Conservation (phyloP, 2,113 vertebrate genomes). For the Crotophaga sulcirostris region DNA sequence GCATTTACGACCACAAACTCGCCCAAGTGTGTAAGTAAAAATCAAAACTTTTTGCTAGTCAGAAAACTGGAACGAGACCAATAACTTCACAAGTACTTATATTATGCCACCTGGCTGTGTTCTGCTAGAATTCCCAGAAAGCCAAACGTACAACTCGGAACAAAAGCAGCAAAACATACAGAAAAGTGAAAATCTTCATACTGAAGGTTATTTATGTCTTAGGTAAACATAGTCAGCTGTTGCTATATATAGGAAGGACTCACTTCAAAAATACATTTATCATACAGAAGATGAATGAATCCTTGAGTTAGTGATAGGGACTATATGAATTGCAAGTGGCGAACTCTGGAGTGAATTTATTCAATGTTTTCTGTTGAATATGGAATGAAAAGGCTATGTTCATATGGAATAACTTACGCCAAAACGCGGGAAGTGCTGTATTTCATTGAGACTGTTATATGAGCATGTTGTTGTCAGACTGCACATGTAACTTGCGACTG, state of each 20-base stretch:
- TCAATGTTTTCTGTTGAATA: background rate
- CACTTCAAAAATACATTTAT: background rate
- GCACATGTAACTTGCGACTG: background rate
- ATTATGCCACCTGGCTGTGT: background rate
- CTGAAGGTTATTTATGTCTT: background rate
- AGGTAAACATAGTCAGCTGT: background rate
- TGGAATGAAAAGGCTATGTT: slow-evolving; percentile 2
- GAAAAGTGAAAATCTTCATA: background rate
- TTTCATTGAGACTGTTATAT: slow-evolving; percentile 3
- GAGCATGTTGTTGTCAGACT: slow-evolving; percentile 9
- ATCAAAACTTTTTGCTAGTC: background rate
- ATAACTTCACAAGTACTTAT: background rate
- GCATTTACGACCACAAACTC: slow-evolving; percentile 80
- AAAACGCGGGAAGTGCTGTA: background rate
- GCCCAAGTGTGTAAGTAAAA: slow-evolving; percentile 94
- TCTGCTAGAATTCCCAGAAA: slow-evolving; percentile 2
- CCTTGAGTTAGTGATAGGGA: background rate
- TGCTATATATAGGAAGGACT: background rate
- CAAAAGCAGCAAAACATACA: background rate
- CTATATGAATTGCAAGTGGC: background rate
- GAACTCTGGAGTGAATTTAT: background rate
- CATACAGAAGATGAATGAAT: background rate
- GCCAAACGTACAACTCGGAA: background rate
- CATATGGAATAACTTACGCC: background rate
- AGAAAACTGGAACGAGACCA: background rate